Conservation (phyloP, 2,888 invertebrate genomes). For the Fissipunctia ypsillon region DNA sequence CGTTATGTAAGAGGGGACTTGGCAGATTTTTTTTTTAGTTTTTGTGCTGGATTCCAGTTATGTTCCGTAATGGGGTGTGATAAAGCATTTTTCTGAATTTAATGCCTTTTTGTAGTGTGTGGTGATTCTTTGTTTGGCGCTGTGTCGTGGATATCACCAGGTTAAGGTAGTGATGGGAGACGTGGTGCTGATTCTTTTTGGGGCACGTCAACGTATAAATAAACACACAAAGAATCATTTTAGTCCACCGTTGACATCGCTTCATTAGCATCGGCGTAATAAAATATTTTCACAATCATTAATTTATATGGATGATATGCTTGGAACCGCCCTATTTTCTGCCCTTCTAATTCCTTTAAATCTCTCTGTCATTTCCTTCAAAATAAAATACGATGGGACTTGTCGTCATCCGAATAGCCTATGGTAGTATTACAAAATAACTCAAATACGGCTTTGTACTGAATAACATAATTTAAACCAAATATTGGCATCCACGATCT, state of each 20-base stretch:
- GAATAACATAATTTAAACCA: slow-evolving; percentile 79
- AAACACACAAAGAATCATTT: background rate
- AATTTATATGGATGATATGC: background rate
- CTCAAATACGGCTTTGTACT: slow-evolving; percentile 32
- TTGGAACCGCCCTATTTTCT: background rate
- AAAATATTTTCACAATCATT: background rate
- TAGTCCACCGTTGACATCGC: no score
- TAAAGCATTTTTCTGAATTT: slow-evolving; percentile 78
- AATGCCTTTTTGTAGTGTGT: slow-evolving; percentile 68
- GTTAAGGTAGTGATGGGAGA: slow-evolving; percentile 12
- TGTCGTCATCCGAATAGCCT: background rate
- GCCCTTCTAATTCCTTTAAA: background rate
- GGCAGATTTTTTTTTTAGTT: slow-evolving; percentile 68
- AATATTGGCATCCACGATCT: slow-evolving; percentile 77
- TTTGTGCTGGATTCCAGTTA: slow-evolving; percentile 74
- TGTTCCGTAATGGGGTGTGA: slow-evolving; percentile 80
- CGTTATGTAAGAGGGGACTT: slow-evolving; percentile 71
- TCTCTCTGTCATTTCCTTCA: background rate
- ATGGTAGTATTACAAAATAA: background rate
- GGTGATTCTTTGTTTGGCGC: slow-evolving; percentile 57
- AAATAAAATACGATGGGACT: background rate
- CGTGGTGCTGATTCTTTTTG: no score
- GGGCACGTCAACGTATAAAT: no score
- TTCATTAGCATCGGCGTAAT: no score
- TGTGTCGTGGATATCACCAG: slow-evolving; percentile 28